phyloP scores from a whole-genome alignment of 2,113 vertebrate species.

The Apaloderma vittatum region DNA sequence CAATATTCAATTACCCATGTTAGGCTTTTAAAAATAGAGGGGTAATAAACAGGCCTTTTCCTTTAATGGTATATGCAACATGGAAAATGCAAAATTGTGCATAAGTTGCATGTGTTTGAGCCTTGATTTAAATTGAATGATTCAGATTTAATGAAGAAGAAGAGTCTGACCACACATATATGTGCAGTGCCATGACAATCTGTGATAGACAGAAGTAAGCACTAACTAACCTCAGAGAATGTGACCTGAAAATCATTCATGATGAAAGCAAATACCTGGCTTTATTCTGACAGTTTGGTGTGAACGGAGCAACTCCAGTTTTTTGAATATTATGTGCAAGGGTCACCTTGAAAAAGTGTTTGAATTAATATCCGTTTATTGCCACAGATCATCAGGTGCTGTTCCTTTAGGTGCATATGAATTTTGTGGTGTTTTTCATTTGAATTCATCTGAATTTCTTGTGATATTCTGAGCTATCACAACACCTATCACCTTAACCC shows the following conservation, averaged over 20 bases:
- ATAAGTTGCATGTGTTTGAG: not conserved
- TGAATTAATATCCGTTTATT: not conserved
- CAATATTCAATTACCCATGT: not conserved
- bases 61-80: not conserved
- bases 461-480: not conserved
- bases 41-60: not conserved
- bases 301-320: fast-evolving
- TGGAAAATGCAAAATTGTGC: not conserved
- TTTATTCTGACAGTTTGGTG: not conserved
- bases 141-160: not conserved
- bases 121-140: not conserved
- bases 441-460: not conserved
- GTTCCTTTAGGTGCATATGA: not conserved
- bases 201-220: not conserved
- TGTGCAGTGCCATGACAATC: not conserved
- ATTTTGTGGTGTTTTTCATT: not conserved
- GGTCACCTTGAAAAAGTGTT: not conserved
- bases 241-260: not conserved
- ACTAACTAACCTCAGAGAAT: not conserved
- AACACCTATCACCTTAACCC: not conserved
- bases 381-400: not conserved
- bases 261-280: not conserved
- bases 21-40: not conserved
- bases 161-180: not conserved
- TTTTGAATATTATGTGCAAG: not conserved